Percentiles rank a stretch among this genome's conserved stretches.
Conservation (phyloP, 2,888 invertebrate species). For the Cyclophora albipunctata region DNA sequence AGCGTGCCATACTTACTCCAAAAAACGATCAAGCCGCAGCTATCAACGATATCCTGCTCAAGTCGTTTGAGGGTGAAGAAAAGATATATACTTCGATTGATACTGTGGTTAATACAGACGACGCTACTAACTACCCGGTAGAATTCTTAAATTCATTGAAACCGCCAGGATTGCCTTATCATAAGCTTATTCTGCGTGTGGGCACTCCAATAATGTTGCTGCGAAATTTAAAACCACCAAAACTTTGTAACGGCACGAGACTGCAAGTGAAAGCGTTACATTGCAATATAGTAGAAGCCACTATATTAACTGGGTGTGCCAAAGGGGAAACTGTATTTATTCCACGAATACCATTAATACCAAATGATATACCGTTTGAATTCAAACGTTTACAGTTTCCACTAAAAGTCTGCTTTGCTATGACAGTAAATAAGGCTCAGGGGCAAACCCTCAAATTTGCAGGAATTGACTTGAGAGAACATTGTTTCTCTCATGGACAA, state of each 20-base stretch:
- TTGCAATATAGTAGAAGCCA: neutral
- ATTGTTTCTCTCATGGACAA: no score
- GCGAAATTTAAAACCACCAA: no score
- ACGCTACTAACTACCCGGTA: conserved; percentile 17
- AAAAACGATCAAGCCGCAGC: conserved; percentile 13
- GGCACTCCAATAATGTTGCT: no score
- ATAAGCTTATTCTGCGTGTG: neutral
- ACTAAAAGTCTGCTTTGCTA: neutral
- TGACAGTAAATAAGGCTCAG: neutral
- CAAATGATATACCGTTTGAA: neutral
- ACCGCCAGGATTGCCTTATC: conserved; percentile 15
- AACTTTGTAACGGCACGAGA: no score
- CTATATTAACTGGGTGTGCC: neutral
- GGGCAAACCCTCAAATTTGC: neutral
- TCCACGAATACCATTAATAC: neutral
- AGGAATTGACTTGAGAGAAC: no score
- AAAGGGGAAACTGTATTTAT: neutral
- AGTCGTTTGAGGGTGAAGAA: conserved; percentile 4
- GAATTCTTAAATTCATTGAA: conserved; percentile 21
- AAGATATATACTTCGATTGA: conserved; percentile 9
- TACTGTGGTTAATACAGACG: conserved; percentile 13
- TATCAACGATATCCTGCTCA: conserved; percentile 8
- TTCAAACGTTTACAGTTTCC: neutral
- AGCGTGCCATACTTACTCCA: conserved; percentile 16
- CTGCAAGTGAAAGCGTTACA: no score